Evolutionary conservation across 2,113 vertebrate genomes (phyloP).

Genomic region (Grallaria varia): DNA sequence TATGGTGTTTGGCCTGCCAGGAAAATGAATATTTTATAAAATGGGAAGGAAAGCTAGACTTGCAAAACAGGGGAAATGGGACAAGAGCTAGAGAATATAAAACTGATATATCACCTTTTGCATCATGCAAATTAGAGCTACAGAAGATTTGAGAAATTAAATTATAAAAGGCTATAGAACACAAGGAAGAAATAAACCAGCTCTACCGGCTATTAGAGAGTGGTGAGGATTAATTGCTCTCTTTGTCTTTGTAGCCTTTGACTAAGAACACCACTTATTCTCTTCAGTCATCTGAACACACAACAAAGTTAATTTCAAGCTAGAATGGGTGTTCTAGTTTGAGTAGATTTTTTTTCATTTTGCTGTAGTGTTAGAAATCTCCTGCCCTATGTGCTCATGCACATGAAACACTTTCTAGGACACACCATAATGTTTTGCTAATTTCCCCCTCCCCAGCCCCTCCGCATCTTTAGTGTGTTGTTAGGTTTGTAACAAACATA

Average conservation of each 20-base stretch:
- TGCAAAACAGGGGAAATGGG: neutral
- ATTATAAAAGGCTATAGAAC: neutral
- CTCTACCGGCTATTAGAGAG: neutral
- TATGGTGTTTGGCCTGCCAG: neutral
- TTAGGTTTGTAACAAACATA: neutral
- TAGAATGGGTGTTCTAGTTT: neutral
- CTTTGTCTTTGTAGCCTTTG: neutral
- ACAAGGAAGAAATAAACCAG: neutral
- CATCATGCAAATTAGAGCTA: neutral
- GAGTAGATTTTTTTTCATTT: neutral
- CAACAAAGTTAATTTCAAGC: neutral
- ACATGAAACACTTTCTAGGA: neutral
- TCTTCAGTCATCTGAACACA: neutral
- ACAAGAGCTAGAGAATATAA: neutral
- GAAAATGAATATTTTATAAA: neutral
- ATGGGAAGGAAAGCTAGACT: neutral
- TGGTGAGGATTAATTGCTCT: neutral
- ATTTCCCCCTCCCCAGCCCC: neutral
- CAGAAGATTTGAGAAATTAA: neutral
- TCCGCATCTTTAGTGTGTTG: neutral
- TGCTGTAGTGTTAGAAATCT: neutral
- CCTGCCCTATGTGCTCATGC: neutral
- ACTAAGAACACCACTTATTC: neutral
- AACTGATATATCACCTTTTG: neutral
- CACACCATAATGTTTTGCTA: neutral